These are phyloP conservation scores for Dryobates pubescens DNA, from an alignment of 2,797 vertebrate genomes.

Conservation along the genomic window DNA sequence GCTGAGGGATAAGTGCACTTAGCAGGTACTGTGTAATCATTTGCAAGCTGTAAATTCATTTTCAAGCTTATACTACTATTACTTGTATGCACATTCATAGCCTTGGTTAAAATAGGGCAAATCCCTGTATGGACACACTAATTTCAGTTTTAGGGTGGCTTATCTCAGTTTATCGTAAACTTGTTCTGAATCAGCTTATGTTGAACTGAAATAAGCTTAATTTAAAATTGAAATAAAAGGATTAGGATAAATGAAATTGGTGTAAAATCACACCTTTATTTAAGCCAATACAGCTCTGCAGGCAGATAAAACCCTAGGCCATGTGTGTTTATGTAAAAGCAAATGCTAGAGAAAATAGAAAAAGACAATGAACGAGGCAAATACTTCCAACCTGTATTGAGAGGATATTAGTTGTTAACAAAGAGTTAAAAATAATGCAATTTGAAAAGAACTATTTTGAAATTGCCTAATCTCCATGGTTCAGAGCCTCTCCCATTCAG, in stretches of 20 bases:
- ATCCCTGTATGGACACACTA: slow-evolving; percentile 3
- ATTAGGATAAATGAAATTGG: slow-evolving; percentile 50
- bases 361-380: neutral
- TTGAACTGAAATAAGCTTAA: neutral
- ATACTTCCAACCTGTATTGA: neutral
- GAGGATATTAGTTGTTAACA: slow-evolving; percentile 5
- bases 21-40: neutral
- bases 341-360: neutral
- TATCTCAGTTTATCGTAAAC: slow-evolving; percentile 59
- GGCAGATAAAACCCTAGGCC: slow-evolving; percentile 9
- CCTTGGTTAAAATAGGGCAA: slow-evolving; percentile 14
- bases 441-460: slow-evolving; percentile 52
- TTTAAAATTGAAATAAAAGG: slow-evolving; percentile 58
- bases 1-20: neutral
- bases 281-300: neutral
- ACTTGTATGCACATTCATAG: neutral
- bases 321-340: slow-evolving; percentile 10
- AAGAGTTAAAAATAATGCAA: slow-evolving; percentile 58
- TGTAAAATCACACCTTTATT: slow-evolving; percentile 62
- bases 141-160: slow-evolving; percentile 57
- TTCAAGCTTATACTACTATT: neutral
- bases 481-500: slow-evolving; percentile 52
- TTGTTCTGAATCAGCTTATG: slow-evolving; percentile 51
- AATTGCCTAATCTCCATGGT: slow-evolving; percentile 52
- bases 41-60: slow-evolving; percentile 23